Conservation (phyloP, 2,888 invertebrate genomes). For the Agrilus biguttatus region DNA sequence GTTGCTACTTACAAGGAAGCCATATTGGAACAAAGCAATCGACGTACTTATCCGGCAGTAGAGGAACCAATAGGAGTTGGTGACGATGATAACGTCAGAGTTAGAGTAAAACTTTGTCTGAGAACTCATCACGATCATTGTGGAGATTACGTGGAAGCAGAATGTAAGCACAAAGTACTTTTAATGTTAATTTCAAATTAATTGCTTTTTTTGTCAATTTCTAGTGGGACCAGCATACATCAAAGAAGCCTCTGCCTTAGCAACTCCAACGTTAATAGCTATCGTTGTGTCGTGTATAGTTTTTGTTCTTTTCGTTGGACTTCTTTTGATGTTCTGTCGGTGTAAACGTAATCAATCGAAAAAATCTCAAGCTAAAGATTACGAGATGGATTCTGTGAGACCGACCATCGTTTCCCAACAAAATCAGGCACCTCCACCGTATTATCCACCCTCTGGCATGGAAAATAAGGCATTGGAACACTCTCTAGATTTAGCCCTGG, state of each 20-base stretch:
- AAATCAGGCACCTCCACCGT: constrained; percentile 77
- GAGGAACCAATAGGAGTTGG: constrained; percentile 42
- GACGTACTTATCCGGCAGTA: constrained; percentile 27
- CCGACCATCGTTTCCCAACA: constrained; percentile 77
- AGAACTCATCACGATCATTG: constrained; percentile 68
- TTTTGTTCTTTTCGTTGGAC: constrained; percentile 59
- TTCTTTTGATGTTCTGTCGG: constrained; percentile 71
- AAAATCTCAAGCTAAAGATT: constrained; percentile 75
- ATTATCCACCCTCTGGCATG: constrained; percentile 75
- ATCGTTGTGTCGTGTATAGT: constrained; percentile 68
- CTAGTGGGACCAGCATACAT: constrained; percentile 70
- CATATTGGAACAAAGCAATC: constrained; percentile 46
- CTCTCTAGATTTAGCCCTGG: constrained; percentile 70
- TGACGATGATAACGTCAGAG: constrained; percentile 50
- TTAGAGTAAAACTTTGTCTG: constrained; percentile 70
- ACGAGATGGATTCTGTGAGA: constrained; percentile 78
- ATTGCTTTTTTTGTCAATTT: constrained; percentile 13
- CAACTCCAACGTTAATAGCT: constrained; percentile 64
- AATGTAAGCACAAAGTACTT: constrained; percentile 56
- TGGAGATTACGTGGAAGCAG: constrained; percentile 71
- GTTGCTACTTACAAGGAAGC: constrained; percentile 56
- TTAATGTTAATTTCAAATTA: not conserved
- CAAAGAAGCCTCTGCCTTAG: constrained; percentile 60
- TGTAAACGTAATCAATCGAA: constrained; percentile 70
- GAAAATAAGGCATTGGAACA: constrained; percentile 87